A percentile compares a stretch with the other conserved stretches of the same genome.
Conservation (phyloP, 2,797 vertebrate genomes). For the Enteromius unitaeniatus region DNA sequence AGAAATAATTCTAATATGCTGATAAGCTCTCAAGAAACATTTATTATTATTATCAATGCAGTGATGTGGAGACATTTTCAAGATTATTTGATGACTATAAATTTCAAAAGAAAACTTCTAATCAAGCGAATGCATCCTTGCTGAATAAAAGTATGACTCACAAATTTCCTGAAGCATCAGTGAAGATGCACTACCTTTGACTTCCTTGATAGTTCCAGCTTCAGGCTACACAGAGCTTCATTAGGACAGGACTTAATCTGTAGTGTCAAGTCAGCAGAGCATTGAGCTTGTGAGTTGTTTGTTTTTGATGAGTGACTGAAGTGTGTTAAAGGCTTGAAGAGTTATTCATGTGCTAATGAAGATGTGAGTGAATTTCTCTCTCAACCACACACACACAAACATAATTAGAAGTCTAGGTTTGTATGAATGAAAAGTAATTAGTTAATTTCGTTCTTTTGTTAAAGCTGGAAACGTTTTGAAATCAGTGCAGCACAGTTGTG, state of each 20-base stretch:
- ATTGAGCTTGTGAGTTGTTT: constrained; percentile 32
- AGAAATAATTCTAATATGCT: not conserved
- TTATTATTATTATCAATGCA: not conserved
- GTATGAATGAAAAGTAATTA: constrained; percentile 35
- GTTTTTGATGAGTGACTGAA: constrained; percentile 28
- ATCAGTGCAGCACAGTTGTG: constrained; percentile 20
- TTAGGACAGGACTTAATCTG: not conserved
- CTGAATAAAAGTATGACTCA: not conserved
- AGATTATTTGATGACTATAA: not conserved
- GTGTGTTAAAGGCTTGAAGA: constrained; percentile 10
- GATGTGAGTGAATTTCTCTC: constrained; percentile 1
- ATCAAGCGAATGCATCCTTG: not conserved
- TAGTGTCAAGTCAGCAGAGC: no score
- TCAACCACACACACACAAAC: constrained; percentile 6
- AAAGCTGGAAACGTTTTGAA: constrained; percentile 26
- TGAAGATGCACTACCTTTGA: constrained; percentile 13
- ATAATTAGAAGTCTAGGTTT: constrained; percentile 10
- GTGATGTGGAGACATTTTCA: not conserved
- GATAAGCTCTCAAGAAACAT: not conserved
- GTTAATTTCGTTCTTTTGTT: constrained; percentile 33
- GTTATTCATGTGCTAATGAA: constrained; percentile 41
- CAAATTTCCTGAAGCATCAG: not conserved
- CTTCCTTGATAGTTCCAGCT: constrained; percentile 7
- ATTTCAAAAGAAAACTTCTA: not conserved
- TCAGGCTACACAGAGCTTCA: not conserved